Conservation (phyloP, 2,888 invertebrate genomes). For the Phalangium opilio region DNA sequence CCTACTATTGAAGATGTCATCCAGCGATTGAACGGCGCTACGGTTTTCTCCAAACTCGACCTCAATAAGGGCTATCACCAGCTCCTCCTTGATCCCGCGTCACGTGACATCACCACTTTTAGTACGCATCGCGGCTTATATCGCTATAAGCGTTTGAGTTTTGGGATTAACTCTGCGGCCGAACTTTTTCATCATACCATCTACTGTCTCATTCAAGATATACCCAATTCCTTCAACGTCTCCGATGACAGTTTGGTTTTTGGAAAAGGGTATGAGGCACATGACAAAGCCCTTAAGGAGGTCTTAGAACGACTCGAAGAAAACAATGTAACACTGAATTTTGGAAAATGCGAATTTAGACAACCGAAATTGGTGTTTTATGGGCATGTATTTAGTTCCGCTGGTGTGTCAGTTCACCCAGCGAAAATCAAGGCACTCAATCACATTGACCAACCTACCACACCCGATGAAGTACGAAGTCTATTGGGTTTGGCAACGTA, state of each 20-base stretch:
- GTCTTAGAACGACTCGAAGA: neutral
- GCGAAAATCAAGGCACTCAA: neutral
- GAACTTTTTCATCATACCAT: neutral
- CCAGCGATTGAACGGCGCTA: conserved; percentile 3
- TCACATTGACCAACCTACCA: neutral
- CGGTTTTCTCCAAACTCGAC: conserved; percentile 20
- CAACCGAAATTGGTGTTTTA: neutral
- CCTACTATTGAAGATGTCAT: neutral
- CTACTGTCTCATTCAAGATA: neutral
- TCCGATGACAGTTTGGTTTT: too few species aligned
- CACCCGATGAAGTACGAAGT: neutral
- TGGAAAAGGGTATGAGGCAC: too few species aligned
- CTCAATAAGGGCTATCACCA: conserved; percentile 32
- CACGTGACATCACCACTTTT: conserved; percentile 28
- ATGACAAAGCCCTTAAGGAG: neutral
- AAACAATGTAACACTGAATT: neutral
- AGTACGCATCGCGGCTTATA: conserved; percentile 27
- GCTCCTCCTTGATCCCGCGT: conserved; percentile 25
- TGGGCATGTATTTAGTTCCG: neutral
- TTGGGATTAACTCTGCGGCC: neutral
- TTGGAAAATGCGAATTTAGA: neutral
- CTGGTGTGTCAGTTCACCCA: neutral
- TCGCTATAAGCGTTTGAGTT: conserved; percentile 18
- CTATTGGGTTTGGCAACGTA: too few species aligned
- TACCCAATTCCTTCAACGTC: neutral